Percentiles rank a stretch among this genome's conserved stretches.
Conservation (phyloP, 2,113 vertebrate genomes). For the Fregata magnificens region DNA sequence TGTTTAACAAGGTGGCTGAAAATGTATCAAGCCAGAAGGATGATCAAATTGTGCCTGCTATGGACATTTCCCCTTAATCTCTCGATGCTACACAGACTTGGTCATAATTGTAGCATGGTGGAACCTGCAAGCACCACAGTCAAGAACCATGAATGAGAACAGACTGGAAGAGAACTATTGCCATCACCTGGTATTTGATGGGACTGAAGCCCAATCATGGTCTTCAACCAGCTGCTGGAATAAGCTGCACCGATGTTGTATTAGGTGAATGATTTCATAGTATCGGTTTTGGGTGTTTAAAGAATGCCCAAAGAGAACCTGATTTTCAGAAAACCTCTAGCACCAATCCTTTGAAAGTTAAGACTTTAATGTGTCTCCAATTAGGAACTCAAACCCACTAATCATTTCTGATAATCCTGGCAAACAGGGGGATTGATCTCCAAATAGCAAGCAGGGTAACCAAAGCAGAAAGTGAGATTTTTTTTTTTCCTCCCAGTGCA, state of each 20-base stretch:
- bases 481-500: background rate
- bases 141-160: background rate
- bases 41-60: background rate
- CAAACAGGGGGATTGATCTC: background rate
- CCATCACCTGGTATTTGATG: rapidly evolving
- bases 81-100: rapidly evolving
- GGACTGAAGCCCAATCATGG: background rate
- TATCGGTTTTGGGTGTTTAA: background rate
- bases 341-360: conserved; percentile 19
- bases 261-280: background rate
- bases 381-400: background rate
- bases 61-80: rapidly evolving
- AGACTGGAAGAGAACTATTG: background rate
- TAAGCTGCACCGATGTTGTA: background rate
- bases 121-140: background rate
- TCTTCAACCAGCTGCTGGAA: background rate
- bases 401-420: background rate
- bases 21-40: rapidly evolving
- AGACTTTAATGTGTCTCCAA: background rate
- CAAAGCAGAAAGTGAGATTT: background rate
- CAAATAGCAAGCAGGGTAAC: background rate
- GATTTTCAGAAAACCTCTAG: background rate
- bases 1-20: background rate
- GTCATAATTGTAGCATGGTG: rapidly evolving
- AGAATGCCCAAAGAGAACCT: background rate